Conservation (phyloP, 2,113 vertebrate species). For the Pseudorasbora parva region DNA sequence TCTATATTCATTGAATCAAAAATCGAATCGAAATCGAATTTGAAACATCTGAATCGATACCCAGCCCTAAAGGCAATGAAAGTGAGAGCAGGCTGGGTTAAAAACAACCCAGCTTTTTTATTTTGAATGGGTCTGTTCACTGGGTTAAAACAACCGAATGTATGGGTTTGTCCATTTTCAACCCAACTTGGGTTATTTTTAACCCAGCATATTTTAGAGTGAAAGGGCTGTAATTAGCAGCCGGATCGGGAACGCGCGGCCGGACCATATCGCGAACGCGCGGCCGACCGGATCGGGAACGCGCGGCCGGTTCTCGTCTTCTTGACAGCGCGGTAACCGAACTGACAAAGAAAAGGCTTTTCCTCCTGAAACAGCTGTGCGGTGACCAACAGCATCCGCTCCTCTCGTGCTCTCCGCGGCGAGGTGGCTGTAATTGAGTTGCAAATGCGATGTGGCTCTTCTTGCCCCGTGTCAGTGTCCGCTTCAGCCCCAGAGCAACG, state of each 20-base stretch:
- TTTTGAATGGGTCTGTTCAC: too few species aligned
- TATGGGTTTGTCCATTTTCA: too few species aligned
- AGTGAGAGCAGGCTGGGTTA: too few species aligned
- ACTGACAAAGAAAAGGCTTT: slow-evolving; percentile 31
- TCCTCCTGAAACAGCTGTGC: slow-evolving; percentile 1
- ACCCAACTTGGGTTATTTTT: too few species aligned
- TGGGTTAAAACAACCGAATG: too few species aligned
- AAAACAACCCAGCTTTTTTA: too few species aligned
- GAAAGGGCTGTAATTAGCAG: slow-evolving; percentile 76
- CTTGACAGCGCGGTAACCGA: not conserved
- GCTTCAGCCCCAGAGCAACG: slow-evolving; percentile 17
- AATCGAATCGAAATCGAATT: too few species aligned
- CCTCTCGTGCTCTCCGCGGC: not conserved
- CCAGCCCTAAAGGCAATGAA: too few species aligned
- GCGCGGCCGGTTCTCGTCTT: not conserved
- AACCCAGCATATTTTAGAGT: too few species aligned
- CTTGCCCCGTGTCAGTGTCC: slow-evolving; percentile 27
- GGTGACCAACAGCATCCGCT: slow-evolving; percentile 20
- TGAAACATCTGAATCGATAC: too few species aligned
- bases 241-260: not conserved
- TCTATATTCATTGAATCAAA: too few species aligned
- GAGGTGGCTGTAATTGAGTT: slow-evolving; percentile 44
- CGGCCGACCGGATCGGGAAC: not conserved
- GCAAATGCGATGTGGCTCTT: slow-evolving; percentile 38
- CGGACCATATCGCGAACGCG: not conserved